Percentiles rank a stretch among this genome's conserved stretches.
Conservation (phyloP, 2,113 vertebrate species). For the Xenus cinereus region DNA sequence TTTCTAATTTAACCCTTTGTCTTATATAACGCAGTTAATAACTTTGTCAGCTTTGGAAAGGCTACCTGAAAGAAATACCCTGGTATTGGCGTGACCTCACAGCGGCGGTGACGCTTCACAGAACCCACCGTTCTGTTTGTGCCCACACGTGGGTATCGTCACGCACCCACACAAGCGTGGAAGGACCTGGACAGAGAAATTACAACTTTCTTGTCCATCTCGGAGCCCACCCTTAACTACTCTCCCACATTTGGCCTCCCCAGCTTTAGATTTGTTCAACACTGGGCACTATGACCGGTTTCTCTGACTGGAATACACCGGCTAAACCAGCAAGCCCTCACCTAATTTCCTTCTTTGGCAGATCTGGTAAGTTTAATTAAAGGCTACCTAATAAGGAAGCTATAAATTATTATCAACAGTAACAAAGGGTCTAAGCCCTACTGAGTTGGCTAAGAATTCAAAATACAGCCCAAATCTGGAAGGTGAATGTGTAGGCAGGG, state of each 20-base stretch:
- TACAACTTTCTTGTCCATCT: background rate
- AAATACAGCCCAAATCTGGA: background rate
- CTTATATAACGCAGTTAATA: background rate
- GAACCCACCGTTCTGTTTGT: background rate
- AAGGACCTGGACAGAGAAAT: background rate
- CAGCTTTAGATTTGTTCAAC: background rate
- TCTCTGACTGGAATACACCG: background rate
- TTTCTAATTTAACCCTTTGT: slow-evolving; percentile 46
- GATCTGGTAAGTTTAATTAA: background rate
- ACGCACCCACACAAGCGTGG: too few relatives aligned
- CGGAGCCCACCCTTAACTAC: background rate
- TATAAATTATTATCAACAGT: background rate
- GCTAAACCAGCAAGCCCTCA: background rate
- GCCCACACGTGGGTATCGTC: rapidly evolving
- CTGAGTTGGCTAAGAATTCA: background rate
- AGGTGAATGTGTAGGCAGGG: background rate
- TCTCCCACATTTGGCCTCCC: background rate
- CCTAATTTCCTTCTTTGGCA: background rate
- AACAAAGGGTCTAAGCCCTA: background rate
- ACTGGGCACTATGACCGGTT: background rate
- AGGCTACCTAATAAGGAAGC: background rate
- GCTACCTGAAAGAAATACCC: background rate
- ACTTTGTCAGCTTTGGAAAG: background rate
- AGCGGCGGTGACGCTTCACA: rapidly evolving
- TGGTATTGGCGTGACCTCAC: background rate